A percentile compares a stretch with the other conserved stretches of the same genome.
Conservation (phyloP, 2,888 invertebrate genomes). For the Cerastoderma edule region DNA sequence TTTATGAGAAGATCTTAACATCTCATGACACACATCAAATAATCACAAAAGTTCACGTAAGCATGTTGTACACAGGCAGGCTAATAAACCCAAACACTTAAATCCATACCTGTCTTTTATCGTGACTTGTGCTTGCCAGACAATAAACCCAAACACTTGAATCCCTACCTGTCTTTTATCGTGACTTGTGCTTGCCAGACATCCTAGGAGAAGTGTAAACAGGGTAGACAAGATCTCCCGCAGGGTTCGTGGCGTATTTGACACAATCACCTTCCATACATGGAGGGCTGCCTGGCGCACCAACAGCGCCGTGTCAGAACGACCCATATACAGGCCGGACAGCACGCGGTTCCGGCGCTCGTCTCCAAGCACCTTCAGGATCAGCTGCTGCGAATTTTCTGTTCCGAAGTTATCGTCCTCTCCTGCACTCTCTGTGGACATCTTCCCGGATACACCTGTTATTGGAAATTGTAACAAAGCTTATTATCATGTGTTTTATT, state of each 20-base stretch:
- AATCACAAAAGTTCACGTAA: no score
- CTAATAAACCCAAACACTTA: no score
- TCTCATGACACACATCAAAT: no score
- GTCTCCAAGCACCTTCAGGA: slow-evolving; percentile 93
- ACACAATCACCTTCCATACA: slow-evolving; percentile 99
- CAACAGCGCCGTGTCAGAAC: slow-evolving; percentile 98
- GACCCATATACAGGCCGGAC: slow-evolving; percentile 92
- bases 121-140: slow-evolving; percentile 97
- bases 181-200: slow-evolving; percentile 97
- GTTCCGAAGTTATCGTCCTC: slow-evolving; percentile 99
- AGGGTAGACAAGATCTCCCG: slow-evolving; percentile 97
- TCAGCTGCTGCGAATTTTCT: slow-evolving; percentile 88
- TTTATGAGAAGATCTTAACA: no score
- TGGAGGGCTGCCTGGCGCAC: slow-evolving; percentile 98
- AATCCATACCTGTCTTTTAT: slow-evolving; percentile 93
- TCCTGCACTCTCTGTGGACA: slow-evolving; percentile 98
- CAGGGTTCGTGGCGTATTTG: slow-evolving; percentile 98
- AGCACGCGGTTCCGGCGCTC: slow-evolving; percentile 95
- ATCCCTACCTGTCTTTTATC: slow-evolving; percentile 95
- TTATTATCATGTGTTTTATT: no score
- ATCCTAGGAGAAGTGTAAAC: slow-evolving; percentile 95
- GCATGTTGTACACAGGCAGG: no score
- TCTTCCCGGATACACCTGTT: slow-evolving; percentile 95
- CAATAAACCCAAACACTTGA: no score
- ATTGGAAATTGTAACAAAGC: no score